Evolutionary conservation across 2,888 invertebrate genomes (phyloP), one percentile per base, ranked within the genome.

Genomic region (Graphium colonna): DNA sequence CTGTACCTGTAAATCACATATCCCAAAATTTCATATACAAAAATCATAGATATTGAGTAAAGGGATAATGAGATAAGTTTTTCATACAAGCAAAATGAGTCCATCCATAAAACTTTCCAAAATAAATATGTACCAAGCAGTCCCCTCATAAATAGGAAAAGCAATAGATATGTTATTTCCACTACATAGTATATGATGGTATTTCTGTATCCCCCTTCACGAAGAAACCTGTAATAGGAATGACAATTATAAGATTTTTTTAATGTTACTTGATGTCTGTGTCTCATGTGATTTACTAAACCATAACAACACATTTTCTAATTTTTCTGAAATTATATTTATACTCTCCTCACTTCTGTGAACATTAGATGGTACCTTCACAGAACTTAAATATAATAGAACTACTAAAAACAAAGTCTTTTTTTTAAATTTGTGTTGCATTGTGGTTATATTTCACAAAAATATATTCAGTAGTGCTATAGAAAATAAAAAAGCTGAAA

Each of bases 81-180:
- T 47, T 79, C 79, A 36, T 84, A 78, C 43, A 65, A 47, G 52
- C 89, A 88, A 59, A 91, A 87, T 41, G 76, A 64, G 26, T 88
- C 73, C 0, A 82, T 78, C 4, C 65, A 61, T 4, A 91, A 40
- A 40, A 91, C 82, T 56, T 75, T 73, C 60, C 73, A 75, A 10
- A 90, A 66, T n/a, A 90, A 67, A 60, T 83, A 87, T 1, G 90
- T 86, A 13, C 93, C 92, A 17, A 92, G 63, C 1, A 91, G 52
- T 0, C 91, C 88, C 13, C 93, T 79, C 33, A 92, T 68, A 0
- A 71, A 18, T 8, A 92, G 57, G 63, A 92, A 92, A 44, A 86
- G 53, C 0, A 73, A 15, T 28, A 92, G 73, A 63, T 92, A 93
- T 3, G 73, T 50, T 18, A 85, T 60, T 70, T 93, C 93, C 5